These are phyloP conservation scores for Phytoseiulus persimilis DNA, from an alignment of 2,888 invertebrate species.

Conservation along the genomic window DNA sequence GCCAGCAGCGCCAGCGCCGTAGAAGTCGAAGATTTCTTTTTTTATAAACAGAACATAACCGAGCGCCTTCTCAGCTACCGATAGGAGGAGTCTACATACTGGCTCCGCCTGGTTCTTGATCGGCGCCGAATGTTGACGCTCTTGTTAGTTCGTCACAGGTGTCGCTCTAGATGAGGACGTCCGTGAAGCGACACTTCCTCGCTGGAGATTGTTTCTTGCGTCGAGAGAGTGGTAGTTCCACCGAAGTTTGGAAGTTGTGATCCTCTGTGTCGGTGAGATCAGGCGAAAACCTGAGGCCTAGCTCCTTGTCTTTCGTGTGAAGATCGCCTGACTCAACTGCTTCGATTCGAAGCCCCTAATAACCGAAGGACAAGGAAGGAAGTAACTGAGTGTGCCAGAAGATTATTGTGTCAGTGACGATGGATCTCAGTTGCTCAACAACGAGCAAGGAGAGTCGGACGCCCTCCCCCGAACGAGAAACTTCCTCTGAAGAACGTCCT, in stretches of 20 bases:
- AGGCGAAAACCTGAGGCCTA: background rate
- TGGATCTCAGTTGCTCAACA: conserved; percentile 34
- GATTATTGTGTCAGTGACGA: background rate
- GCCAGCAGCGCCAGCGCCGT: background rate
- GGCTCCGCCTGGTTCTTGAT: background rate
- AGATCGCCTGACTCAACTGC: background rate
- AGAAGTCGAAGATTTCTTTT: background rate
- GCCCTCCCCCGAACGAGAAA: conserved; percentile 23
- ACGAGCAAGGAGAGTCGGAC: conserved; percentile 20
- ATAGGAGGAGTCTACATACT: background rate
- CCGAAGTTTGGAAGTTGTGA: background rate
- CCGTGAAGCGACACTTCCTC: conserved; percentile 5
- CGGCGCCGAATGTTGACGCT: background rate
- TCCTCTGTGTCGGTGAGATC: background rate
- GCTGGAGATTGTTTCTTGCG: background rate
- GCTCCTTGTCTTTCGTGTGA: background rate
- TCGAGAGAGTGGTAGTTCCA: background rate
- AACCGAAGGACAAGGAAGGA: background rate
- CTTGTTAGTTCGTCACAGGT: conserved; percentile 5
- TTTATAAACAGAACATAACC: background rate
- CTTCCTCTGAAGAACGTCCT: conserved; percentile 27
- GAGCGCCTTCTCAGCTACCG: background rate
- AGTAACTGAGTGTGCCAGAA: background rate
- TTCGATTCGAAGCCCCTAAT: background rate
- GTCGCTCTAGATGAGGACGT: conserved; percentile 5